A percentile compares a stretch with the other conserved stretches of the same genome.
These are phyloP conservation scores for Plestiodon gilberti DNA, from an alignment of 2,113 vertebrate genomes.

Conservation along the genomic window DNA sequence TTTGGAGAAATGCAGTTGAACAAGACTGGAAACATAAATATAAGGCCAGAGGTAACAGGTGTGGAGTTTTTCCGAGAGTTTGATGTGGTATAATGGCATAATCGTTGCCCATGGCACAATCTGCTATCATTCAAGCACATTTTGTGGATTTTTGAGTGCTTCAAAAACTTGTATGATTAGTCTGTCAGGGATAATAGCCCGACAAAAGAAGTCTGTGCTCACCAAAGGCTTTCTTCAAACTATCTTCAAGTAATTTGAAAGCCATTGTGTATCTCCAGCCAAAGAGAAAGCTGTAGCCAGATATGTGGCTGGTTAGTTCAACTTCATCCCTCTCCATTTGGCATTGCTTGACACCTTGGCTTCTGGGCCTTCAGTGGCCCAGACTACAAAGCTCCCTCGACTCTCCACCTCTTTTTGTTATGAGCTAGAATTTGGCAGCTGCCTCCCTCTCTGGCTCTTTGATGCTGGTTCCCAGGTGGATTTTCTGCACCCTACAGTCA, in stretches of 20 bases:
- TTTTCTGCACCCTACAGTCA: too few relatives aligned
- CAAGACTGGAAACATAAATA: not conserved
- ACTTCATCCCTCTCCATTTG: not conserved
- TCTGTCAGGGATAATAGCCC: not conserved
- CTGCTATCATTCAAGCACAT: not conserved
- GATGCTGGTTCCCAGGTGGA: too few relatives aligned
- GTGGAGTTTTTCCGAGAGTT: not conserved
- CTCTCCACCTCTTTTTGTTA: not conserved
- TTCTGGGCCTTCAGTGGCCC: not conserved
- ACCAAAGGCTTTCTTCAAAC: not conserved
- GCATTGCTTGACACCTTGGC: not conserved
- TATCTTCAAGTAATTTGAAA: not conserved
- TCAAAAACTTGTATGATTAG: not conserved
- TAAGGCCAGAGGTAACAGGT: too few relatives aligned
- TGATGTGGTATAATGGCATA: not conserved
- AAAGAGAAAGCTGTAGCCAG: not conserved
- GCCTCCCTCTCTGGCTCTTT: too few relatives aligned
- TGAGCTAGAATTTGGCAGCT: too few relatives aligned
- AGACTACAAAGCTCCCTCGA: not conserved
- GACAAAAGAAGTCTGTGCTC: not conserved
- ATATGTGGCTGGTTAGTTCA: not conserved
- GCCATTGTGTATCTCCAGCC: not conserved
- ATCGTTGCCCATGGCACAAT: too few relatives aligned
- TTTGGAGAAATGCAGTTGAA: slow-evolving; percentile 42
- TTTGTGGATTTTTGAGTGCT: not conserved